These are phyloP conservation scores for Taenaris catops DNA, from an alignment of 2,888 invertebrate species.

Conservation along the genomic window DNA sequence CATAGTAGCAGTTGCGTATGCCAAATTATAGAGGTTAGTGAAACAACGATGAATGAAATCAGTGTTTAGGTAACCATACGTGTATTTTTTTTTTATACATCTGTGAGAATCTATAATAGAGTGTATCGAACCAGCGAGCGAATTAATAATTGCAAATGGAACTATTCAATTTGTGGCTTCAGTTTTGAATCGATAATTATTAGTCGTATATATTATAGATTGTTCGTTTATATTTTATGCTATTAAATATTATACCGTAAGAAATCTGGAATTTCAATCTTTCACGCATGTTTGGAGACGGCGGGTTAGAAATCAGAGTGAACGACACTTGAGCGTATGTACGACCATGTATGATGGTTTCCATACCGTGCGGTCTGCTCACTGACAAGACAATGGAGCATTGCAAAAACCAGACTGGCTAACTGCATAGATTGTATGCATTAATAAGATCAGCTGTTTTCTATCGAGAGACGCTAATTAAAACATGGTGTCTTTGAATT, in stretches of 20 bases:
- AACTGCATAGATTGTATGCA: conserved; percentile 45
- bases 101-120: neutral
- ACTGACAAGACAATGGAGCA: conserved; percentile 17
- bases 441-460: conserved; percentile 63
- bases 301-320: conserved; percentile 47
- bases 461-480: conserved; percentile 33
- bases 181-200: conserved; percentile 4
- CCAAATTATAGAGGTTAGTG: too few relatives aligned
- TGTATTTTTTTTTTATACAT: too few relatives aligned
- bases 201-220: conserved; percentile 13
- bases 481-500: conserved; percentile 7
- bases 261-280: conserved; percentile 54
- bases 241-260: conserved; percentile 40
- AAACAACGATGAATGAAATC: too few relatives aligned
- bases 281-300: conserved; percentile 47
- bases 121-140: neutral
- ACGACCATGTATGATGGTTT: too few relatives aligned
- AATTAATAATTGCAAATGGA: conserved; percentile 2
- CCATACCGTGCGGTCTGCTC: conserved; percentile 30
- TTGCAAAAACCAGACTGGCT: conserved; percentile 42
- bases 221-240: conserved; percentile 19
- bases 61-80: too few relatives aligned
- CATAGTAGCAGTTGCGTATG: too few relatives aligned
- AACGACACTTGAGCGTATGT: conserved; percentile 51
- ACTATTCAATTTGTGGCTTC: neutral